Conservation (phyloP, 1,140 invertebrate genomes). For the Ladona fulva region DNA sequence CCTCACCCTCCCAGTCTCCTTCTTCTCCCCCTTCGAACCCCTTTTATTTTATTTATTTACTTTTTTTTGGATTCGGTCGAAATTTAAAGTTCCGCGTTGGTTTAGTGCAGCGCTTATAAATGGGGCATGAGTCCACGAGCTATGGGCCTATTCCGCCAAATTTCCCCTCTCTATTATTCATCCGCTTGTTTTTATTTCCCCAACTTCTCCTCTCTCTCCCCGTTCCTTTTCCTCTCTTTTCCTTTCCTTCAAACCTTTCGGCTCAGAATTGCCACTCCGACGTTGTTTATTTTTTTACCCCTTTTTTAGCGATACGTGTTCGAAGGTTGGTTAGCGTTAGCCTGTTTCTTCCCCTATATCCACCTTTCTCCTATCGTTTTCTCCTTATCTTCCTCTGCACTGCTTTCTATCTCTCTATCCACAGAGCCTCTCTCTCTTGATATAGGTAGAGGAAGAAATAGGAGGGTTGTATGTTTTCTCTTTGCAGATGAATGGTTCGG, state of each 20-base stretch:
- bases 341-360: background rate
- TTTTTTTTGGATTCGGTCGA: background rate
- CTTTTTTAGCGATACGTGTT: background rate
- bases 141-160: background rate
- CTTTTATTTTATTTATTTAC: background rate
- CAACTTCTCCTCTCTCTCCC: background rate
- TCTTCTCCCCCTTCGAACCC: background rate
- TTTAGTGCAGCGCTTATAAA: conserved; percentile 5
- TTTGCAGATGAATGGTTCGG: too few species aligned
- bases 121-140: background rate
- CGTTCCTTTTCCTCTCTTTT: background rate
- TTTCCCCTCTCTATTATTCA: conserved; percentile 9
- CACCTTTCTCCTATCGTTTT: background rate
- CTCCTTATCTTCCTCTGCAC: background rate
- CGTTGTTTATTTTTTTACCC: background rate
- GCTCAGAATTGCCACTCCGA: background rate
- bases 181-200: background rate
- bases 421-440: background rate
- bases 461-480: too few species aligned
- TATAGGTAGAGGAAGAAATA: too few species aligned
- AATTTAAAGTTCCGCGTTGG: conserved; percentile 9
- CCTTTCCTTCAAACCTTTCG: background rate
- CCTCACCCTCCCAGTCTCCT: background rate
- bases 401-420: background rate
- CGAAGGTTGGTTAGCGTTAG: background rate